Conservation (phyloP, 2,888 invertebrate species). For the Neuroscelio doddi region DNA sequence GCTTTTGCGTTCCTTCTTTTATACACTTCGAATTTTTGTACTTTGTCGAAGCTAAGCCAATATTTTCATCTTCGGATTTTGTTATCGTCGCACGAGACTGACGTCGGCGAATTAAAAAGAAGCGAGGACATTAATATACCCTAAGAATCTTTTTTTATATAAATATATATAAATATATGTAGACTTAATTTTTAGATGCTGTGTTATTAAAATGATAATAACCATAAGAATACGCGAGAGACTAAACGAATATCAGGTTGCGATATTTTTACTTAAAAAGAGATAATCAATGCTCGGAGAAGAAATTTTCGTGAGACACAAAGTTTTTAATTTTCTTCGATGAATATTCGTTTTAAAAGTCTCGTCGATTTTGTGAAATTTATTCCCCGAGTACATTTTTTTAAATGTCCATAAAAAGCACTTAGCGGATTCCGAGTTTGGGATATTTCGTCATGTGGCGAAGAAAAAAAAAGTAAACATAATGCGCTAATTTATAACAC, state of each 20-base stretch:
- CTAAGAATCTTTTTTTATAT: constrained; percentile 22
- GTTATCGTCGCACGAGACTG: constrained; percentile 20
- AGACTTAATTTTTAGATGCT: constrained; percentile 45
- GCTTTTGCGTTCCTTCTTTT: constrained; percentile 5
- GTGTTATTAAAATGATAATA: constrained; percentile 49
- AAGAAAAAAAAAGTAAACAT: constrained; percentile 21
- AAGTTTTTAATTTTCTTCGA: not conserved
- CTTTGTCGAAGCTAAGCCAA: constrained; percentile 9
- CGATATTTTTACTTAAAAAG: constrained; percentile 43
- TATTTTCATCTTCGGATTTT: constrained; percentile 9
- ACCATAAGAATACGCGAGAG: constrained; percentile 36
- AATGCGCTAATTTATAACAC: constrained; percentile 36
- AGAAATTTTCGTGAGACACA: too few relatives aligned
- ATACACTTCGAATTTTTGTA: constrained; percentile 6
- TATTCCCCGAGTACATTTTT: not conserved
- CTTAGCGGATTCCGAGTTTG: not conserved
- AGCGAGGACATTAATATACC: constrained; percentile 28
- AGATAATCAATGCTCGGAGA: not conserved
- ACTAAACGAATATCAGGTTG: constrained; percentile 18
- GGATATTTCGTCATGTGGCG: constrained; percentile 48
- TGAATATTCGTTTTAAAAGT: too few relatives aligned
- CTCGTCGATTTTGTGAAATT: too few relatives aligned
- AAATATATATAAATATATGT: constrained; percentile 23
- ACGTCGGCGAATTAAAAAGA: constrained; percentile 12
- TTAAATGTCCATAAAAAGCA: not conserved